Evolutionary conservation across 2,113 vertebrate genomes (phyloP).

Genomic region (Paratilapia polleni): DNA sequence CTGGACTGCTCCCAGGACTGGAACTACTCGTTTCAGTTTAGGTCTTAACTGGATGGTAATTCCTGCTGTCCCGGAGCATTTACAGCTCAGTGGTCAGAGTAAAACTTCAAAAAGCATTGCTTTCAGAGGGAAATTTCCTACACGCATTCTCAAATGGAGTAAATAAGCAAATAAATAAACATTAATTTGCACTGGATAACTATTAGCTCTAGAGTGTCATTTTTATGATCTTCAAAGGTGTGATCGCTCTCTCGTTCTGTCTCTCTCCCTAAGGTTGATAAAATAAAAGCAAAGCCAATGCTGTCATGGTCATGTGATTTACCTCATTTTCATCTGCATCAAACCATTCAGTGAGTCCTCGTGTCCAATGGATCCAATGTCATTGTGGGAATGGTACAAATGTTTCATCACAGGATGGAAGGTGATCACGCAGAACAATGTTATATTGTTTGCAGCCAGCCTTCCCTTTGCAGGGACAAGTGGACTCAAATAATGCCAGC

Average conservation of each 20-base stretch:
- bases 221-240: too few relatives aligned
- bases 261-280: neutral
- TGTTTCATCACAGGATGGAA: neutral
- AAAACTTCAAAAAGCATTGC: neutral
- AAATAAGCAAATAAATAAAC: neutral
- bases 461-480: neutral
- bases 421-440: neutral
- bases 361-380: rapidly evolving
- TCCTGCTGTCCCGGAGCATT: slow-evolving; percentile 2
- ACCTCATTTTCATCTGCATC: neutral
- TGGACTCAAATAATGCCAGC: neutral
- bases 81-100: neutral
- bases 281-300: neutral
- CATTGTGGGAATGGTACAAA: neutral
- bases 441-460: neutral
- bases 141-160: neutral
- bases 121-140: neutral
- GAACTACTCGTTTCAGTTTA: slow-evolving; percentile 44
- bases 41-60: neutral
- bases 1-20: slow-evolving; percentile 35
- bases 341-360: neutral
- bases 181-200: neutral
- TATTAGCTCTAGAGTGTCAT: neutral
- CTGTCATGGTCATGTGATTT: too few relatives aligned
- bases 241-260: rapidly evolving